Conservation (phyloP, 2,888 invertebrate genomes). For the Drosophila meridiana region DNA sequence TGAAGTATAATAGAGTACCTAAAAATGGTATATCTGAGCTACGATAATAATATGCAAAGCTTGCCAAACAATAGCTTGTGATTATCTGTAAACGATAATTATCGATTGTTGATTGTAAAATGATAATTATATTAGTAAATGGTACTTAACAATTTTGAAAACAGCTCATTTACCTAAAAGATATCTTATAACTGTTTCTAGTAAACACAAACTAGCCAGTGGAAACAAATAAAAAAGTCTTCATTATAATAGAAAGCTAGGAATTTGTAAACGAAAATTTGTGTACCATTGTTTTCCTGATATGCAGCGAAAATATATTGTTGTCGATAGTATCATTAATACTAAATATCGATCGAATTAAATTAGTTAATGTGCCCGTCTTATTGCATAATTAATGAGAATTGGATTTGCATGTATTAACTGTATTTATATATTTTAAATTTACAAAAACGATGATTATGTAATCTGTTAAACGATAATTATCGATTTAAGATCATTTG, state of each 20-base stretch:
- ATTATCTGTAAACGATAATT: not conserved
- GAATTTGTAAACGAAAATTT: not conserved
- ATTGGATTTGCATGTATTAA: not conserved
- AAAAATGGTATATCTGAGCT: not conserved
- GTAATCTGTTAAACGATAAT: not conserved
- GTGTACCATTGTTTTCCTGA: not conserved
- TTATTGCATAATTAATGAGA: not conserved
- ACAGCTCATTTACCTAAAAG: too few species aligned
- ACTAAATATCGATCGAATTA: not conserved
- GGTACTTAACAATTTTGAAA: not conserved
- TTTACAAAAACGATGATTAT: too few species aligned
- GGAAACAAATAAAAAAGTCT: not conserved
- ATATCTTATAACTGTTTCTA: not conserved
- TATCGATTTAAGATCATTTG: not conserved
- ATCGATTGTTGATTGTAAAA: not conserved
- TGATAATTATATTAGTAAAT: not conserved
- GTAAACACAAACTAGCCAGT: not conserved
- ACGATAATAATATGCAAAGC: too few species aligned
- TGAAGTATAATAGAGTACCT: not conserved
- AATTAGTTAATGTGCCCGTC: not conserved
- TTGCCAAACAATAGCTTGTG: not conserved
- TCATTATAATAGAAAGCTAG: not conserved
- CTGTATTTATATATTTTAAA: too few species aligned
- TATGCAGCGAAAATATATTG: not conserved
- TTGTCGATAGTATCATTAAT: not conserved